These are phyloP conservation scores for Galeruca laticollis DNA, from an alignment of 2,888 invertebrate species.

Conservation along the genomic window DNA sequence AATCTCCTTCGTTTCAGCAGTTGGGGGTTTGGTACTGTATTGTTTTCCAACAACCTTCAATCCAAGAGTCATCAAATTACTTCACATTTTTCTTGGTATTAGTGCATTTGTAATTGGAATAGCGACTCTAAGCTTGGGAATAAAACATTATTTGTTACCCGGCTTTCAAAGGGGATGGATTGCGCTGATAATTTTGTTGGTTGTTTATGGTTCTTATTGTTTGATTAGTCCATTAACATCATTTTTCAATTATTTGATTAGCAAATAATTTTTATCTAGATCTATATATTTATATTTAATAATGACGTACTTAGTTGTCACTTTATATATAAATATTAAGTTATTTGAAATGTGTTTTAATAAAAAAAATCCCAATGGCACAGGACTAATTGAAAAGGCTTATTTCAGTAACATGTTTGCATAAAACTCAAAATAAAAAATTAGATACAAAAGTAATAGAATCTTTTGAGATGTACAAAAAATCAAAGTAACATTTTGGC, in stretches of 20 bases:
- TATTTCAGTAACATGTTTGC: no score
- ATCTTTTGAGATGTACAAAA: no score
- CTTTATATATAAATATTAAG: not conserved
- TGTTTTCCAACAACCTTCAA: slow-evolving; percentile 8
- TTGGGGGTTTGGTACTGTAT: slow-evolving; percentile 36
- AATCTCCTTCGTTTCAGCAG: slow-evolving; percentile 38
- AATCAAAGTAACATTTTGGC: no score
- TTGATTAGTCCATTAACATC: slow-evolving; percentile 37
- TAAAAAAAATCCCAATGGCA: no score
- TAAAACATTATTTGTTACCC: slow-evolving; percentile 37
- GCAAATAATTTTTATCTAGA: not conserved
- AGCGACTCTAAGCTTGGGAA: slow-evolving; percentile 45
- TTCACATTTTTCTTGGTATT: slow-evolving; percentile 45
- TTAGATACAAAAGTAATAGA: no score
- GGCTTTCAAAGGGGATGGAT: slow-evolving; percentile 34
- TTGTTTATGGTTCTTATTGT: slow-evolving; percentile 42
- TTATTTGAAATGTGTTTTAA: no score
- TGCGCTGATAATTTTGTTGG: slow-evolving; percentile 44
- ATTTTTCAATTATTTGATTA: slow-evolving; percentile 19
- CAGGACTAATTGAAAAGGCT: no score
- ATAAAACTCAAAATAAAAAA: no score
- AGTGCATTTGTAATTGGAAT: slow-evolving; percentile 46
- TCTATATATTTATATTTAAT: not conserved
- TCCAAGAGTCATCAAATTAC: slow-evolving; percentile 36
- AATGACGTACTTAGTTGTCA: no score